Evolutionary conservation across 2,113 vertebrate species (phyloP).

Genomic region (Neofelis nebulosa): DNA sequence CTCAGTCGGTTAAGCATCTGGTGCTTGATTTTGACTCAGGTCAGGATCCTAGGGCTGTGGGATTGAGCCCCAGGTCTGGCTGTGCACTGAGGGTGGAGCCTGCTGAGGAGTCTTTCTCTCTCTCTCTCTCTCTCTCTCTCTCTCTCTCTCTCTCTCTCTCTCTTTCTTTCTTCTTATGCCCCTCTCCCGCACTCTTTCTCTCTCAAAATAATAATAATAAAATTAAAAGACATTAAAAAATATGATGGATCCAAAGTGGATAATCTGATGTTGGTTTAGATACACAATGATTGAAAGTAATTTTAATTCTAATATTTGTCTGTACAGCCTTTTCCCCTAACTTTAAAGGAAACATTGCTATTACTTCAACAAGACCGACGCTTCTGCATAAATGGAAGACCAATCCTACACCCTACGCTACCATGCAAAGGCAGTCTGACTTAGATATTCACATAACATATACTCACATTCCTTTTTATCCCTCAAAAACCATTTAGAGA

Average conservation of each 20-base stretch:
- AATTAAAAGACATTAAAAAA: not conserved
- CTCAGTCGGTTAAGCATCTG: too few relatives aligned
- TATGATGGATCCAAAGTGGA: not conserved
- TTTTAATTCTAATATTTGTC: slow-evolving; percentile 19
- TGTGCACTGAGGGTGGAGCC: too few relatives aligned
- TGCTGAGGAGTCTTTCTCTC: too few relatives aligned
- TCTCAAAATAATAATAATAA: too few relatives aligned
- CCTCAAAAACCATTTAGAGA: slow-evolving; percentile 5
- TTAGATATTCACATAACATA: not conserved
- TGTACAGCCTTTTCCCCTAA: not conserved
- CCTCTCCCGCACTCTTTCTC: too few relatives aligned
- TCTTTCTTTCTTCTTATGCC: too few relatives aligned
- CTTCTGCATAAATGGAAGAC: not conserved
- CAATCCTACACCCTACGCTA: not conserved
- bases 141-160: too few relatives aligned
- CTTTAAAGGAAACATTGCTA: not conserved
- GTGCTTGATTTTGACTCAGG: too few relatives aligned
- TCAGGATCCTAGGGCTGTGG: too few relatives aligned
- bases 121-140: too few relatives aligned
- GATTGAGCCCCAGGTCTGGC: too few relatives aligned
- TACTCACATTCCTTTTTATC: not conserved
- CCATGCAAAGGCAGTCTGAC: not conserved
- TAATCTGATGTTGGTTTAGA: not conserved
- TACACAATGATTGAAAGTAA: not conserved
- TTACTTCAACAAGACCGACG: not conserved